Conservation (phyloP, 1,140 invertebrate genomes). For the Zaprionus africanus region DNA sequence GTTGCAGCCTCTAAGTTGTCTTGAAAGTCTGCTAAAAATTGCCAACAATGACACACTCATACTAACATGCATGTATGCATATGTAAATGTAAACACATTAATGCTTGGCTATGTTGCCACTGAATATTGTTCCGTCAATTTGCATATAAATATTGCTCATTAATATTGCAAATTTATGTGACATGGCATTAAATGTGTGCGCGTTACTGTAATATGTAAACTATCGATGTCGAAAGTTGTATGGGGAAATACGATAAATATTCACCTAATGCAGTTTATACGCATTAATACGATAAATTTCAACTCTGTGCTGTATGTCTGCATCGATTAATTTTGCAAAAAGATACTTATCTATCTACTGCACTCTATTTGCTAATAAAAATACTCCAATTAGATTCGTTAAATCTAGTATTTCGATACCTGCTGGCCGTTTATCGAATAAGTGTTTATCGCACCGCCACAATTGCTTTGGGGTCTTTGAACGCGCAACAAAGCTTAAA, state of each 20-base stretch:
- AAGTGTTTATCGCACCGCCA: background rate
- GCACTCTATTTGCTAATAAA: background rate
- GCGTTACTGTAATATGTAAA: background rate
- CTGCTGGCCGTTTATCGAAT: slow-evolving; percentile 16
- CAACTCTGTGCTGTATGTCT: background rate
- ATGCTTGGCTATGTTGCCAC: background rate
- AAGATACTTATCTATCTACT: background rate
- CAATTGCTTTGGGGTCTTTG: slow-evolving; percentile 55
- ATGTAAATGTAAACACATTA: slow-evolving; percentile 16
- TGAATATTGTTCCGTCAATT: slow-evolving; percentile 12
- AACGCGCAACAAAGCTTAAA: slow-evolving; percentile 40
- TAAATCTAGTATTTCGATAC: slow-evolving; percentile 13
- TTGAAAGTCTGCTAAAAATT: slow-evolving; percentile 55
- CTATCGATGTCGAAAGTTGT: background rate
- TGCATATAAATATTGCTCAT: slow-evolving; percentile 52
- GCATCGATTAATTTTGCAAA: background rate
- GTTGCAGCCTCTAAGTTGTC: slow-evolving; percentile 39
- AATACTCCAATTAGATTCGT: background rate
- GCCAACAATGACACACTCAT: slow-evolving; percentile 3
- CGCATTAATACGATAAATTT: background rate
- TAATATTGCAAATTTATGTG: slow-evolving; percentile 41
- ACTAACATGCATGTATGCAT: slow-evolving; percentile 28
- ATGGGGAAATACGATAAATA: background rate
- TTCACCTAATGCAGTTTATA: background rate
- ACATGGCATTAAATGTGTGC: background rate